Base-by-base conservation (phyloP, 2,113 vertebrate species). In the Gila orcuttii region DNA sequence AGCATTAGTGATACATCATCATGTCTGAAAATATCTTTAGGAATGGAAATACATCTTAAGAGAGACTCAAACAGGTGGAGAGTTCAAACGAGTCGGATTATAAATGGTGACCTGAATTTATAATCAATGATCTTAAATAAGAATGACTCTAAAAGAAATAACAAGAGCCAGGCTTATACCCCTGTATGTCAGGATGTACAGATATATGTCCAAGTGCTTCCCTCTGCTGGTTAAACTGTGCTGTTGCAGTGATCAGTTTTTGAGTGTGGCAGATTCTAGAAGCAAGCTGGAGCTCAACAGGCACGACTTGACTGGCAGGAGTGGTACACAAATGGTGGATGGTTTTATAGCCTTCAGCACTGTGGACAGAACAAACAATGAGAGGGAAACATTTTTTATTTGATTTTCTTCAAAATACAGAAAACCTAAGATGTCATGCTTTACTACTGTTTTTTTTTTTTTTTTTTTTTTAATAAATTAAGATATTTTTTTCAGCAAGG, bases 181-280 rank as follows among this genome's bases (percentile, higher is more conserved):
- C 55, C 4, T 55, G 25, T 19, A 11, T 57, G 21, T 87, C 79
- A 66, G 60, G 25, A 59, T 62, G 78, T 3, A 3, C 19, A 75
- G 81, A 69, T 50, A 80, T 45, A 10, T 59, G 81, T n/a, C 47
- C 77, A 5, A 71, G 33, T 85, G 62, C 86, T 87, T 88, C 79
- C 69, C 91, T 90, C 75, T 94, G 81, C 25, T 81, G 86, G 60
- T 68, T 7, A 4, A 1, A n/a, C 13, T 86, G 62, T 60, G 90
- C 11, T 86, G 82, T 55, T 75, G 82, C 87, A 74, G 91, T 85
- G 39, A 69, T 33, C 19, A n/a, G 76, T 68, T 82, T 82, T 10
- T 83, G 82, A 64, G 84, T 92, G 84, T 94, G 93, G 82, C 79
- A 91, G 31, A 95, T 71, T 75, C 92, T 91, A 73, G 95, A 95